Evolutionary conservation across 2,797 vertebrate genomes (phyloP).

Genomic region (Balearica regulorum): DNA sequence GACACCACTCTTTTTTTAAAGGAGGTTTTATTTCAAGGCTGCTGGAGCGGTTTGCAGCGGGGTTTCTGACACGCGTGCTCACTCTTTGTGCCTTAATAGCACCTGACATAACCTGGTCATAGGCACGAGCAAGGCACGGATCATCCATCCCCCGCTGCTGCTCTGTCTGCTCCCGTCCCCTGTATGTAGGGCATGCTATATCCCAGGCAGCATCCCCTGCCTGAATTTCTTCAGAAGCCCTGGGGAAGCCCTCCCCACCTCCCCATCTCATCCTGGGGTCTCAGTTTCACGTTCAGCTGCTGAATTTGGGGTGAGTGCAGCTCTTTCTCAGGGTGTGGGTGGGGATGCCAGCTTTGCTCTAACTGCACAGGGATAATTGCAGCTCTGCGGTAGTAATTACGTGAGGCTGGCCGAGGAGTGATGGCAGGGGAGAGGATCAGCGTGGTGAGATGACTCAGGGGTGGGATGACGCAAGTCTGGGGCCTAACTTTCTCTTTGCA

Average conservation of each 20-base stretch:
- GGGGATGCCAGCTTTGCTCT: background rate
- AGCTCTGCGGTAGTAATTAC: background rate
- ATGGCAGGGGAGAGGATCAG: background rate
- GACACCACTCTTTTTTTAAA: background rate
- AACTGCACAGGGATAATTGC: background rate
- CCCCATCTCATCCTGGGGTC: background rate
- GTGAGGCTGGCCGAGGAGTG: background rate
- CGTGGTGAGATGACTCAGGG: background rate
- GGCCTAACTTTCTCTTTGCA: background rate
- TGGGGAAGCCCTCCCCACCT: background rate
- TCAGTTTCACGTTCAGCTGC: background rate
- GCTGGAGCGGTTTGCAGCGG: background rate
- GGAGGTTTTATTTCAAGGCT: background rate
- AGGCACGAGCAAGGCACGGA: background rate
- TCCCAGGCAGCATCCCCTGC: background rate
- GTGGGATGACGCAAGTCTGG: background rate
- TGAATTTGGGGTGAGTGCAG: background rate
- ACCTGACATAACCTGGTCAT: constrained; percentile 59
- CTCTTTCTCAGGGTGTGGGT: background rate
- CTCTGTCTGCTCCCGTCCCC: background rate
- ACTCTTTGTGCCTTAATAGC: background rate
- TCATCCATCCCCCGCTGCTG: background rate
- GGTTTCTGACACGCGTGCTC: background rate
- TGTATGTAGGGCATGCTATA: background rate
- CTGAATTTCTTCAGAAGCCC: background rate